Evolutionary conservation across 1,140 invertebrate genomes (phyloP).

Genomic region (Dicyema japonicum): DNA sequence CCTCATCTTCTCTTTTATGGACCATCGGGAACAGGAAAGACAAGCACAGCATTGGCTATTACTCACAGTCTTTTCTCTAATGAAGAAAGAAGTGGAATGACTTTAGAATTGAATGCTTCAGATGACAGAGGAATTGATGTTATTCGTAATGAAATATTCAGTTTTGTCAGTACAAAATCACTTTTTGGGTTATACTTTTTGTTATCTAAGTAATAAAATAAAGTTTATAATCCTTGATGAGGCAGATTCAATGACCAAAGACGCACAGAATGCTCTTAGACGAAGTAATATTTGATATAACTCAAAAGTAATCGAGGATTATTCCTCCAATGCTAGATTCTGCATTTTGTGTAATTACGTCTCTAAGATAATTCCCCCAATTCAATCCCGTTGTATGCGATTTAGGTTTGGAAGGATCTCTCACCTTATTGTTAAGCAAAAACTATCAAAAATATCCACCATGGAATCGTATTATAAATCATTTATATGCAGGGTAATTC

Average conservation of each 20-base stretch:
- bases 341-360: slow-evolving; percentile 96
- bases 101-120: slow-evolving; percentile 59
- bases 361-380: slow-evolving; percentile 79
- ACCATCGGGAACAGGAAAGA: slow-evolving; percentile 88
- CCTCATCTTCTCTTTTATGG: slow-evolving; percentile 92
- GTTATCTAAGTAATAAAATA: slow-evolving; percentile 30
- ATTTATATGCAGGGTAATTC: slow-evolving; percentile 30
- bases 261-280: slow-evolving; percentile 85
- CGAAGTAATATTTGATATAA: slow-evolving; percentile 35
- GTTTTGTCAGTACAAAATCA: slow-evolving; percentile 78
- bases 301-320: slow-evolving; percentile 97
- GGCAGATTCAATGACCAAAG: slow-evolving; percentile 96
- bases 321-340: slow-evolving; percentile 81
- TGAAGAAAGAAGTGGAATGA: slow-evolving; percentile 51
- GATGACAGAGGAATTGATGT: slow-evolving; percentile 92
- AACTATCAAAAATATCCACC: slow-evolving; percentile 24
- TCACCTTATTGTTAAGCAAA: slow-evolving; percentile 47
- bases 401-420: slow-evolving; percentile 71
- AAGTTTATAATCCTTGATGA: slow-evolving; percentile 94
- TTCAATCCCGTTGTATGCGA: slow-evolving; percentile 79
- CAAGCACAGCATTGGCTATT: slow-evolving; percentile 78
- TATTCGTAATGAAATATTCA: slow-evolving; percentile 69
- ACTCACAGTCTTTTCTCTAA: slow-evolving; percentile 61
- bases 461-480: slow-evolving; percentile 4
- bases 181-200: slow-evolving; percentile 37